Evolutionary conservation across 2,113 vertebrate genomes (phyloP).

Genomic region (Hypanus sabinus): DNA sequence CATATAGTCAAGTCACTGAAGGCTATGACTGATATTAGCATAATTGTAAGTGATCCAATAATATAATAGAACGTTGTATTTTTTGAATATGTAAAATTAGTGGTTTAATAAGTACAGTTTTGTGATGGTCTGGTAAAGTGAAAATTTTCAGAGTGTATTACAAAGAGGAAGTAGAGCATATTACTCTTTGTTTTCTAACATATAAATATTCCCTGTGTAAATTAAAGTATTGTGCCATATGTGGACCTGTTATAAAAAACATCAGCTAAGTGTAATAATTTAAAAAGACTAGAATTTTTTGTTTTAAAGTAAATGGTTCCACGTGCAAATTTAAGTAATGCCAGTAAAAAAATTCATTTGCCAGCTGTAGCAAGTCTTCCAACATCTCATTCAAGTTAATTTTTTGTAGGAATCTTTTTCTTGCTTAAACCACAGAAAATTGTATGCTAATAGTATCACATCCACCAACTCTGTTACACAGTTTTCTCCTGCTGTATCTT

Average conservation of each 20-base stretch:
- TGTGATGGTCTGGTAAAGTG: not conserved
- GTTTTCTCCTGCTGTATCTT: not conserved
- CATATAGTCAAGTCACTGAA: not conserved
- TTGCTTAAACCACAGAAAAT: not conserved
- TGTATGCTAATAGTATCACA: not conserved
- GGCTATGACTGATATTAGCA: not conserved
- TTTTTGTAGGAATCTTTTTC: not conserved
- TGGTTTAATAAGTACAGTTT: not conserved
- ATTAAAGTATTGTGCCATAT: not conserved
- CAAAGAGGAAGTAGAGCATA: not conserved
- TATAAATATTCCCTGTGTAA: not conserved
- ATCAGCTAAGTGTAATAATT: not conserved
- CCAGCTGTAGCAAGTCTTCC: not conserved
- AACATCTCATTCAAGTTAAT: not conserved
- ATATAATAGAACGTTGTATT: not conserved
- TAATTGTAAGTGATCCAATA: slow-evolving; percentile 9
- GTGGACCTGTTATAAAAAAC: not conserved
- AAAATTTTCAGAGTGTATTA: not conserved
- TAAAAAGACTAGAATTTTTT: not conserved
- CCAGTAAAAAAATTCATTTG: not conserved
- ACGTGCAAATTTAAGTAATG: not conserved
- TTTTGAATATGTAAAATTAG: slow-evolving; percentile 15
- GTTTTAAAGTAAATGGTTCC: not conserved
- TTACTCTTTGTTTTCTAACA: slow-evolving; percentile 1
- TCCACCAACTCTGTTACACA: not conserved